Conservation (phyloP, 1,140 invertebrate genomes). For the Drosophila saltans region DNA sequence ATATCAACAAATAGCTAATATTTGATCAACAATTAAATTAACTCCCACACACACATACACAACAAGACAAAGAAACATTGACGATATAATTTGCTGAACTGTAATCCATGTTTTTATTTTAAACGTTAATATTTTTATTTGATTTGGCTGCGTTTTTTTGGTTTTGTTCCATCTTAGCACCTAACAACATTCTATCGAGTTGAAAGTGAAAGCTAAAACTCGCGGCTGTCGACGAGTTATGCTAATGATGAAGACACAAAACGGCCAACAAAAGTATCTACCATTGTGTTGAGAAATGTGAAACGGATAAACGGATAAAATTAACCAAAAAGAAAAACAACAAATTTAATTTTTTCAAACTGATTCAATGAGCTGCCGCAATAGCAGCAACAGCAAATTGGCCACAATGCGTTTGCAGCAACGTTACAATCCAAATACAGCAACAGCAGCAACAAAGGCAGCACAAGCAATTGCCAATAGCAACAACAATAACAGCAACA, state of each 20-base stretch:
- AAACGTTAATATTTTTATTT: slow-evolving; percentile 35
- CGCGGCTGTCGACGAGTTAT: slow-evolving; percentile 50
- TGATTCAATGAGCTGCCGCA: slow-evolving; percentile 29
- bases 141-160: slow-evolving; percentile 56
- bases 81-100: not conserved
- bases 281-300: slow-evolving; percentile 26
- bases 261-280: slow-evolving; percentile 12
- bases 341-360: not conserved
- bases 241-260: slow-evolving; percentile 27
- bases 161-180: slow-evolving; percentile 31
- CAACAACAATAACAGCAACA: slow-evolving; percentile 35
- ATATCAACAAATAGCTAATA: slow-evolving; percentile 48
- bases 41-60: slow-evolving; percentile 19
- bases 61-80: not conserved
- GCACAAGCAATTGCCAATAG: slow-evolving; percentile 41
- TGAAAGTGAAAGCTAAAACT: slow-evolving; percentile 71
- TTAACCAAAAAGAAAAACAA: slow-evolving; percentile 1
- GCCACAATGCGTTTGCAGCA: slow-evolving; percentile 70
- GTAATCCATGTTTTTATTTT: slow-evolving; percentile 30
- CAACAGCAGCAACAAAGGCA: slow-evolving; percentile 26
- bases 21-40: not conserved
- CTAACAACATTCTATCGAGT: slow-evolving; percentile 64
- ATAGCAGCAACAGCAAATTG: slow-evolving; percentile 33
- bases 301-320: slow-evolving; percentile 23
- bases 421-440: slow-evolving; percentile 48